Evolutionary conservation across 2,888 invertebrate species (phyloP), one percentile per base, ranked within the genome.

Genomic region (Glomeris marginata): DNA sequence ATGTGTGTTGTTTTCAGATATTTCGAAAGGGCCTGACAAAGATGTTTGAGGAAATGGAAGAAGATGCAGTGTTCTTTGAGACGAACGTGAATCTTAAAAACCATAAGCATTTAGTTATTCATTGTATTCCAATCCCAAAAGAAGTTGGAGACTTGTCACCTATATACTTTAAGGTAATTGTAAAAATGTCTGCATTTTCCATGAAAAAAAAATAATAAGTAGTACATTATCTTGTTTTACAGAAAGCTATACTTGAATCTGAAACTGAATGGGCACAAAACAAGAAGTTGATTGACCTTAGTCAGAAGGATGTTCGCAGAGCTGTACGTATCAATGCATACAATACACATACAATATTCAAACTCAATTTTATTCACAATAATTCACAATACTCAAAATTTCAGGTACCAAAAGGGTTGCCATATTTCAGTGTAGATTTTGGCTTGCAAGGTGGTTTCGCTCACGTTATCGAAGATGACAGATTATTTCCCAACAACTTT

Each of bases 201-300:
- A 41, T 6, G 15, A 20, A 20, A 2, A 2, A 41, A 15, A 18
- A 43, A 47, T 8, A 2, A 37, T n/a, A 11, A 11, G 10, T 36
- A 11, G 11, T 36, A 36, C 10, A 11, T 36, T 11, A 35, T 35
- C 15, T 36, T 35, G 22, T 44, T 49, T 15, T 68, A 22, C 64
- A 77, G 75, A 98, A 98, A 74, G 95, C 94, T 0, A 78, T 98
- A 51, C 75, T 86, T 60, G 97, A 98, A 66, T 88, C 87, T 56
- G 97, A 94, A 69, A 76, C 77, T 16, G 94, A 95, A 68, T 98
- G 95, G 94, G 77, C 87, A 3, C 80, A 82, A 61, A 98, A 98
- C 65, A 92, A 90, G 64, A 95, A 97, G 72, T 63, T 91, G 35
- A 74, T 90, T 1, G 77, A 82, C 45, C 66, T 88, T 3, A 71